phyloP scores from a whole-genome alignment of 2,113 vertebrate species.

The Arenaria interpres region DNA sequence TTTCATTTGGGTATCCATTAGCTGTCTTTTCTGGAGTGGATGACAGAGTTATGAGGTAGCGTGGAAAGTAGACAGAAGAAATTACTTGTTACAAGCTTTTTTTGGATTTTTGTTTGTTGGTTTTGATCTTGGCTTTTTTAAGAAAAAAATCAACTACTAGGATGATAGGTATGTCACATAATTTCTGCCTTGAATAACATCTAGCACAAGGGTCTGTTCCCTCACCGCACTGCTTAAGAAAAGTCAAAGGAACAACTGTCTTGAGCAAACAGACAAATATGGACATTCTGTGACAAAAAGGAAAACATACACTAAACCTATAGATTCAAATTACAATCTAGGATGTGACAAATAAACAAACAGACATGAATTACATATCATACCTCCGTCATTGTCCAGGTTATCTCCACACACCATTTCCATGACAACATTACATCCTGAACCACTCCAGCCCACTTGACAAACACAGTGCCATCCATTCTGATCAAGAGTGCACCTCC shows the following conservation, averaged over 20 bases:
- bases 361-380: conserved; percentile 7
- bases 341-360: neutral
- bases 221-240: neutral
- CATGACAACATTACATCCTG: conserved; percentile 95
- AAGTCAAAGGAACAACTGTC: neutral
- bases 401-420: conserved; percentile 96
- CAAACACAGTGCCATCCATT: conserved; percentile 98
- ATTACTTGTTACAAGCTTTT: neutral
- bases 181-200: neutral
- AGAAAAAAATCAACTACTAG: neutral
- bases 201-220: neutral
- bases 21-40: neutral
- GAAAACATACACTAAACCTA: neutral
- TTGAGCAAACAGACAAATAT: neutral
- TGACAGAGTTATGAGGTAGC: neutral
- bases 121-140: neutral
- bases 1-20: neutral
- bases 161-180: neutral
- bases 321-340: neutral
- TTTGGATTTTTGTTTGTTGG: neutral
- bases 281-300: conserved; percentile 31
- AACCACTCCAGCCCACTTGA: conserved; percentile 96
- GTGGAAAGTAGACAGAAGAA: neutral
- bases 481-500: conserved; percentile 96
- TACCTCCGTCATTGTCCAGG: conserved; percentile 97